Evolutionary conservation across 1,140 invertebrate genomes (phyloP).

Genomic region (Homalodisca vitripennis): DNA sequence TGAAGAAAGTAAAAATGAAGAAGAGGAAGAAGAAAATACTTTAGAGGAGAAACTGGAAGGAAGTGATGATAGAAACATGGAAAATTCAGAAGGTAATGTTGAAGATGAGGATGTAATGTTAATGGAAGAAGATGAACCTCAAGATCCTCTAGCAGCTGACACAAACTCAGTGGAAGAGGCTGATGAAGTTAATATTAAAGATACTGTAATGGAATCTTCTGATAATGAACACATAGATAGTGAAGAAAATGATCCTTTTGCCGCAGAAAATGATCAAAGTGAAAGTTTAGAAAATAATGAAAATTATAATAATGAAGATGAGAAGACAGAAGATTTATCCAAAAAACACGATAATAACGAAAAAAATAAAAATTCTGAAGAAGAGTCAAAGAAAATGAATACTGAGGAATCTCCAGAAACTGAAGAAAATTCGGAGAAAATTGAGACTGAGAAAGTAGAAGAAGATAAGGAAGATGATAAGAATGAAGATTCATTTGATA

Average conservation of each 20-base stretch:
- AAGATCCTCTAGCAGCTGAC: slow-evolving; percentile 16
- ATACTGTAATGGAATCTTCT: background rate
- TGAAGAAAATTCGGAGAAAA: slow-evolving; percentile 11
- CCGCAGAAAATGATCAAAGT: slow-evolving; percentile 34
- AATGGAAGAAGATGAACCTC: slow-evolving; percentile 29
- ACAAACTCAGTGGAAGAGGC: slow-evolving; percentile 28
- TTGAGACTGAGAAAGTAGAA: slow-evolving; percentile 12
- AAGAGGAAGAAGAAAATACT: slow-evolving; percentile 38
- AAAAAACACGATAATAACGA: background rate
- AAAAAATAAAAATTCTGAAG: slow-evolving; percentile 19
- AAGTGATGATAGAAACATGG: slow-evolving; percentile 38
- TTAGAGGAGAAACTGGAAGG: slow-evolving; percentile 35
- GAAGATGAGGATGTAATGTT: slow-evolving; percentile 31
- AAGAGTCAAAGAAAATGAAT: slow-evolving; percentile 34
- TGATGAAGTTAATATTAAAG: slow-evolving; percentile 30
- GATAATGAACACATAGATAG: background rate
- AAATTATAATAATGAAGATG: slow-evolving; percentile 38
- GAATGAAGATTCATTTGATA: slow-evolving; percentile 45
- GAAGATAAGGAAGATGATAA: slow-evolving; percentile 37
- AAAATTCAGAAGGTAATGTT: slow-evolving; percentile 34
- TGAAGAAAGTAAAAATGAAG: slow-evolving; percentile 38
- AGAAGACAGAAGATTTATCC: background rate
- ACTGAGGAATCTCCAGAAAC: slow-evolving; percentile 34
- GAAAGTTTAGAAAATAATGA: slow-evolving; percentile 37
- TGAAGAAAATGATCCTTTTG: background rate